phyloP scores from a whole-genome alignment of 2,888 invertebrate species.

The Cantharis lateralis region DNA sequence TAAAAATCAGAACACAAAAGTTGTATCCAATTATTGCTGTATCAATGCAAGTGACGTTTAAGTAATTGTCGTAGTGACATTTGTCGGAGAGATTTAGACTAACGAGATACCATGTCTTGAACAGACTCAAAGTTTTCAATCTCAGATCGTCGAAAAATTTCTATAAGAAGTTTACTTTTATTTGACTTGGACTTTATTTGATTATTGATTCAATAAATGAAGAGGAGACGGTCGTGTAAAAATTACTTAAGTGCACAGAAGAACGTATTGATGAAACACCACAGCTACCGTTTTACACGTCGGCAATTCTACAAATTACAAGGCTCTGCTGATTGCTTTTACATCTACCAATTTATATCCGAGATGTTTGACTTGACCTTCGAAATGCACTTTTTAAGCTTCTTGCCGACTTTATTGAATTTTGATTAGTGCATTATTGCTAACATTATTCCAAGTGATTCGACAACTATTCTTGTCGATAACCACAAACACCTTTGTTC shows the following conservation, averaged over 20 bases:
- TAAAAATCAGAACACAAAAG: constrained; percentile 50
- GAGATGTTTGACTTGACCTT: constrained; percentile 22
- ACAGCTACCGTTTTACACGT: constrained; percentile 30
- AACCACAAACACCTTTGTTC: background rate
- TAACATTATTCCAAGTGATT: background rate
- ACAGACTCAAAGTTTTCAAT: constrained; percentile 31
- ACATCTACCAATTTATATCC: constrained; percentile 25
- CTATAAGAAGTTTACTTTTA: background rate
- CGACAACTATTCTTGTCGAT: background rate
- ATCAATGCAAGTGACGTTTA: constrained; percentile 53
- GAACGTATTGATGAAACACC: constrained; percentile 24
- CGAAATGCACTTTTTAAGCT: constrained; percentile 24
- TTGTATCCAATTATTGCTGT: constrained; percentile 53
- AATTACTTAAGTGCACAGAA: constrained; percentile 14
- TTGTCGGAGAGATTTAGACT: constrained; percentile 35
- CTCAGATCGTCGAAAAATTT: constrained; percentile 17
- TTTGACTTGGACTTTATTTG: background rate
- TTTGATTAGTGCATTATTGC: constrained; percentile 1
- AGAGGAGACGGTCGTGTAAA: constrained; percentile 12
- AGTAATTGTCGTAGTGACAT: constrained; percentile 47
- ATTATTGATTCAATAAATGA: constrained; percentile 6
- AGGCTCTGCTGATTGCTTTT: constrained; percentile 28
- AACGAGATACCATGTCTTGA: constrained; percentile 33
- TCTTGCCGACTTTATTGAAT: constrained; percentile 9
- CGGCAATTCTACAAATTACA: constrained; percentile 32